Percentiles rank a stretch among this genome's conserved stretches.
phyloP scores from a whole-genome alignment of 2,888 invertebrate genomes.

The Aphrophora alni region DNA sequence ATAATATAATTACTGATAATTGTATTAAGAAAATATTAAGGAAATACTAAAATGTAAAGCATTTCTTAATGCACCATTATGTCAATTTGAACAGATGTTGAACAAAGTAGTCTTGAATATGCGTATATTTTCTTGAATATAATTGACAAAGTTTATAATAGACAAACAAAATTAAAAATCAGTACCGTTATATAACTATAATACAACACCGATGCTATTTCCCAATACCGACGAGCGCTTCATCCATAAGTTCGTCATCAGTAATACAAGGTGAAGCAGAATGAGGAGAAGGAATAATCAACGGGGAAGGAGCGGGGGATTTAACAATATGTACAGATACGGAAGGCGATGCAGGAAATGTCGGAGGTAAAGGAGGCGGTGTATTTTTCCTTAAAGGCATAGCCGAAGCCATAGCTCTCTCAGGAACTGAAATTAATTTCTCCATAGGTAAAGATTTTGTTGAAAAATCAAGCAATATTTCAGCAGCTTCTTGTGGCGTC shows the following conservation, averaged over 20 bases:
- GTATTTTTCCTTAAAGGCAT: slow-evolving; percentile 57
- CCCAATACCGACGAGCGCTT: slow-evolving; percentile 79
- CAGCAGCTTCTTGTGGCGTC: slow-evolving; percentile 67
- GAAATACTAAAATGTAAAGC: no score
- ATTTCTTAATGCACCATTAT: no score
- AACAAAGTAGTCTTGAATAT: no score
- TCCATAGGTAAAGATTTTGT: slow-evolving; percentile 32
- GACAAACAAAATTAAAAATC: neutral
- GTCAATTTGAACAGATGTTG: no score
- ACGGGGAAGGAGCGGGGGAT: slow-evolving; percentile 73
- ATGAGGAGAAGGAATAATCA: slow-evolving; percentile 73
- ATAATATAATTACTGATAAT: no score
- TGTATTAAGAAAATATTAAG: no score
- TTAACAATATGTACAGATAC: slow-evolving; percentile 79
- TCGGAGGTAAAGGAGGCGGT: slow-evolving; percentile 54
- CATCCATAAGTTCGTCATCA: slow-evolving; percentile 91
- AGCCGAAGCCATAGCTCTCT: slow-evolving; percentile 63
- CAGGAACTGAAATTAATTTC: slow-evolving; percentile 57
- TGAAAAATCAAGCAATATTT: slow-evolving; percentile 71
- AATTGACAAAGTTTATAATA: neutral
- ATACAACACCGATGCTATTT: slow-evolving; percentile 59
- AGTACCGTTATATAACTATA: neutral
- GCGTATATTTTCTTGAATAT: no score
- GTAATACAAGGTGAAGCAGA: slow-evolving; percentile 81
- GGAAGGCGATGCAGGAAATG: slow-evolving; percentile 61